Percentiles rank a stretch among this genome's conserved stretches.
These are phyloP conservation scores for Colinus virginianus DNA, from an alignment of 2,113 vertebrate species.

Conservation along the genomic window DNA sequence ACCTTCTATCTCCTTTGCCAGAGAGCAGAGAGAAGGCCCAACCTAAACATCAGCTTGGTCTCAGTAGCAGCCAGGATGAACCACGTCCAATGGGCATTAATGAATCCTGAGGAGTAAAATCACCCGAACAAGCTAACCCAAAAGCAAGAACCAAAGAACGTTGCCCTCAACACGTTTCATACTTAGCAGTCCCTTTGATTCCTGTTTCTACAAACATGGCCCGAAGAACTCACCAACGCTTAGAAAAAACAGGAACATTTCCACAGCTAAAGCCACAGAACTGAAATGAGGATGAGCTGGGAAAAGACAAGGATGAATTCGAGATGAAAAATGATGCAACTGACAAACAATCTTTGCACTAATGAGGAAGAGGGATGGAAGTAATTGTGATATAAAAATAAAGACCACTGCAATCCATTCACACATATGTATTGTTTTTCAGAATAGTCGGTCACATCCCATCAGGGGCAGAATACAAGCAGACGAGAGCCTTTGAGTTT, in stretches of 20 bases:
- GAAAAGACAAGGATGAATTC: background rate
- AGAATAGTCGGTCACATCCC: background rate
- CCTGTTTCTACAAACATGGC: background rate
- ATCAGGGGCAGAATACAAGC: background rate
- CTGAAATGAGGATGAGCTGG: background rate
- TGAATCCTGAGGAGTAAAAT: background rate
- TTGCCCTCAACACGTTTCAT: background rate
- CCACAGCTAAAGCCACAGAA: background rate
- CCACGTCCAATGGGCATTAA: background rate
- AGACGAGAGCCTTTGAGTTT: background rate
- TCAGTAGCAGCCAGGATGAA: background rate
- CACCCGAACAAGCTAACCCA: background rate
- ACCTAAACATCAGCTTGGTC: background rate
- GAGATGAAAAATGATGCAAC: background rate
- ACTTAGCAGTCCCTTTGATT: background rate
- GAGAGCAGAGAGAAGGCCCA: background rate
- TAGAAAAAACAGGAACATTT: background rate
- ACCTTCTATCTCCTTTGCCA: background rate
- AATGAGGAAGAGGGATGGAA: background rate
- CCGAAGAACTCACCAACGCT: background rate
- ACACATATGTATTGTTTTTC: background rate
- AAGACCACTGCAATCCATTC: background rate
- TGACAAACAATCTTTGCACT: background rate
- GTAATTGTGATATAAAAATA: background rate
- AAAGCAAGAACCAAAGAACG: background rate